A percentile compares a stretch with the other conserved stretches of the same genome.
Evolutionary conservation across 2,888 invertebrate genomes (phyloP).

Genomic region (Tetramorium bicarinatum): DNA sequence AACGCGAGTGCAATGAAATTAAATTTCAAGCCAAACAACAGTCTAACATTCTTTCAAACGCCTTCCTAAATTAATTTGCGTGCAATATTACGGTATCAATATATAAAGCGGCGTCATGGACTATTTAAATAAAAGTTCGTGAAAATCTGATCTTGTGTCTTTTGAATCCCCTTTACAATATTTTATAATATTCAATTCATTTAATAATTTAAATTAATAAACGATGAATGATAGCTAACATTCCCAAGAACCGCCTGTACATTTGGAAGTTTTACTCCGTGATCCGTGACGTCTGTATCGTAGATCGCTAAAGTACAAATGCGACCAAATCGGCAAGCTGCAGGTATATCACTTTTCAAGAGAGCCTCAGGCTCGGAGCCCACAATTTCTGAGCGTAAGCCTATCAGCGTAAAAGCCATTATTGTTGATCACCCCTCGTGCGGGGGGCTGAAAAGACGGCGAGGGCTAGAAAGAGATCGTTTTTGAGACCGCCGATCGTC

Average conservation of each 20-base stretch:
- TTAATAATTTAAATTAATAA: not conserved
- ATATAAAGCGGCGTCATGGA: not conserved
- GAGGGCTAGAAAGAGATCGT: conserved; percentile 66
- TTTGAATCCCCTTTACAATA: not conserved
- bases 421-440: conserved; percentile 70
- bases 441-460: conserved; percentile 69
- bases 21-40: conserved; percentile 58
- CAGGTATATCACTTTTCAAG: conserved; percentile 70
- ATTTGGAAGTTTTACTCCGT: not conserved
- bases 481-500: conserved; percentile 69
- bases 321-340: conserved; percentile 39
- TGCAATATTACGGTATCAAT: conserved; percentile 7
- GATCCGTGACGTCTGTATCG: not conserved
- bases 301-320: conserved; percentile 8
- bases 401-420: conserved; percentile 73
- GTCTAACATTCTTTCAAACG: conserved; percentile 52
- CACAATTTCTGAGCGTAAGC: conserved; percentile 68
- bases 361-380: conserved; percentile 56
- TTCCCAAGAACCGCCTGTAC: not conserved
- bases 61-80: conserved; percentile 26
- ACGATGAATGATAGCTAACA: not conserved
- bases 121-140: not conserved
- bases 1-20: conserved; percentile 68
- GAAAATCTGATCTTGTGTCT: not conserved
- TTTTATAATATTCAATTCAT: not conserved